Evolutionary conservation across 1,140 invertebrate genomes (phyloP).

Genomic region (Armadillidium nasatum): DNA sequence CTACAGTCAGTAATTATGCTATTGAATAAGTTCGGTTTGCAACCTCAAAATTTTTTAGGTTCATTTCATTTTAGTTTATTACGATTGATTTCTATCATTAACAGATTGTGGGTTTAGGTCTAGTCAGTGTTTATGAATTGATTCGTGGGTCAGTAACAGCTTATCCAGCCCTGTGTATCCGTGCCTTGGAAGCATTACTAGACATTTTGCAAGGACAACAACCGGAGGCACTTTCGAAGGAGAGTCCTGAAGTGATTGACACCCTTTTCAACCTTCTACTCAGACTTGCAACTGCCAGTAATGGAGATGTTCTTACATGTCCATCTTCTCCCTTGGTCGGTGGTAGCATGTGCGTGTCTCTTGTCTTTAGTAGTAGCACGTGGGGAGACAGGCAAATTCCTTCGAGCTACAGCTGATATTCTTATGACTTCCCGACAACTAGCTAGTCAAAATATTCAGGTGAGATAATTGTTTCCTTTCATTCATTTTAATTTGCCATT

Average conservation of each 20-base stretch:
- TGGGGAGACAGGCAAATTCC: constrained; percentile 85
- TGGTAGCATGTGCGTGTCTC: constrained; percentile 81
- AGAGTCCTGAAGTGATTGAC: constrained; percentile 65
- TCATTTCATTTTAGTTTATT: too few relatives aligned
- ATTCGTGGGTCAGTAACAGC: constrained; percentile 76
- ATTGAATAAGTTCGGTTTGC: too few relatives aligned
- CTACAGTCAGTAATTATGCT: too few relatives aligned
- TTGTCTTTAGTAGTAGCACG: constrained; percentile 84
- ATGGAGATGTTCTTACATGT: constrained; percentile 48
- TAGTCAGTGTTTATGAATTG: constrained; percentile 84
- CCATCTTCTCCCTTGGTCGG: constrained; percentile 63
- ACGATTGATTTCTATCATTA: constrained; percentile 24
- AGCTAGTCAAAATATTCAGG: constrained; percentile 61
- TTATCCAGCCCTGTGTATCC: constrained; percentile 77
- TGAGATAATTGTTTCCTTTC: background rate
- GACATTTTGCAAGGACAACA: constrained; percentile 86
- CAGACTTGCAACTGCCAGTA: constrained; percentile 63
- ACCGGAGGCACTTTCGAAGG: constrained; percentile 72
- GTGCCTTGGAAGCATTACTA: constrained; percentile 76
- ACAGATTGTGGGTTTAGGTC: constrained; percentile 82
- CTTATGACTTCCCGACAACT: constrained; percentile 77
- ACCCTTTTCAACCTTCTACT: constrained; percentile 60
- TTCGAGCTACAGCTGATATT: constrained; percentile 77
- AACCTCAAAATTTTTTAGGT: too few relatives aligned
- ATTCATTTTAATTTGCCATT: too few relatives aligned